Percentiles rank a stretch among this genome's conserved stretches.
Evolutionary conservation across 2,113 vertebrate species (phyloP).

Genomic region (Lophura nycthemera): DNA sequence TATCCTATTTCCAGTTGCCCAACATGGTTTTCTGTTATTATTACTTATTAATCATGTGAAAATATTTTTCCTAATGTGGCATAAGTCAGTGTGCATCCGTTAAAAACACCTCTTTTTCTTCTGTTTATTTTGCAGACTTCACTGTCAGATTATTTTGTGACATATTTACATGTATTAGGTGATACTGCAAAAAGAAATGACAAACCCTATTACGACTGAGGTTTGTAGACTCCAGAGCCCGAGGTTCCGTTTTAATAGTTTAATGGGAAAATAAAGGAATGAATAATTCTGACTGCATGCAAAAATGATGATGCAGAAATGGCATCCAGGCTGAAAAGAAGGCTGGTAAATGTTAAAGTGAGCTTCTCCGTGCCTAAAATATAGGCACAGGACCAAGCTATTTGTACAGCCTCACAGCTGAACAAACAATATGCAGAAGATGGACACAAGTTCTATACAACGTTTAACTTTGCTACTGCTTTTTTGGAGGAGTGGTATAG

Average conservation of each 20-base stretch:
- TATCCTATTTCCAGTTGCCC: neutral
- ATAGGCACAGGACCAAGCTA: neutral
- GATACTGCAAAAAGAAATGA: neutral
- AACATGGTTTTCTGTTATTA: neutral
- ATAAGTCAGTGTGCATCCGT: neutral
- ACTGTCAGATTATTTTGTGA: neutral
- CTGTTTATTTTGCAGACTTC: neutral
- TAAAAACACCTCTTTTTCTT: neutral
- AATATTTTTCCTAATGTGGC: neutral
- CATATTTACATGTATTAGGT: neutral
- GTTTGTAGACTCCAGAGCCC: neutral
- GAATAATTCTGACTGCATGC: neutral
- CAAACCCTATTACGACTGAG: neutral
- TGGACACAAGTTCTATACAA: neutral
- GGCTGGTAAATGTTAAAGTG: neutral
- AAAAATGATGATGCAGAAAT: neutral
- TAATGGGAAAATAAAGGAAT: neutral
- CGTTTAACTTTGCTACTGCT: neutral
- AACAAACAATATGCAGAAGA: conserved; percentile 52
- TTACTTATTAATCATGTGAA: neutral
- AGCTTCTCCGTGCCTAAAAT: conserved; percentile 14
- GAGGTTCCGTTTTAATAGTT: neutral
- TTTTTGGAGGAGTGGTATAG: neutral
- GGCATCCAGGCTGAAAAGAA: neutral
- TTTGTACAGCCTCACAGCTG: conserved; percentile 43